Base-by-base conservation (phyloP, 2,113 vertebrate species). In the Mormyrus iriodes region DNA sequence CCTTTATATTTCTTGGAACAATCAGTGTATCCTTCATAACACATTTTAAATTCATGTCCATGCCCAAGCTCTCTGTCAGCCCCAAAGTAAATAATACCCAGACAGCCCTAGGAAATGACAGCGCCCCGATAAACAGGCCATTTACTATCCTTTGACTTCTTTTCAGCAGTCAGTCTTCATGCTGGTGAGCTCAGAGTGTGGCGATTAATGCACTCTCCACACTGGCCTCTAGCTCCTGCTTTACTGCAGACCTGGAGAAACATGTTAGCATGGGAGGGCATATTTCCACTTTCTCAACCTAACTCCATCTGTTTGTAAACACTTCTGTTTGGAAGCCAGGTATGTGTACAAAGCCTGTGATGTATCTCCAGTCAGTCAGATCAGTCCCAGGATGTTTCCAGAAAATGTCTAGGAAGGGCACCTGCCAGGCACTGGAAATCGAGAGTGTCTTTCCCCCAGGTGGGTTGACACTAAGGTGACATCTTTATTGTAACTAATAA, bases 141-240 rank as follows among this genome's bases (percentile, higher is more conserved):
- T 89, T 87, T 85, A 52, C 89, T 15, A 31, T 89, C 83, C 61
- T 52, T 86, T 89, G 83, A 89, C 88, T 89, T 89, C 53, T 76
- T 52, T 87, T 86, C 65, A 13, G 61, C 61, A 73, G 85, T 76
- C 55, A 35, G 39, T 89, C 88, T 52, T 55, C 52, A 51, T 44
- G n/a, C 44, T 52, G 58, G 39, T 51, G 53, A 86, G 89, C 89
- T 61, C 61, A 76, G 61, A 21, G 10, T 44, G 31, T 2, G 17
- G 46, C 31, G 61, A 89, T 87, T 89, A 52, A 87, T 89, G 89
- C 48, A 24, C 85, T 51, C 46, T 0, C 19, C 61, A 42, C 8
- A 21, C 3, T 8, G 35, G 85, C 46, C 46, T 15, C 27, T 12
- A 52, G 27, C 58, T 51, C 46, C 69, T 42, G 9, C 9, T 79